Evolutionary conservation across 1,140 invertebrate genomes (phyloP).

Genomic region (Drosophila rhopaloa): DNA sequence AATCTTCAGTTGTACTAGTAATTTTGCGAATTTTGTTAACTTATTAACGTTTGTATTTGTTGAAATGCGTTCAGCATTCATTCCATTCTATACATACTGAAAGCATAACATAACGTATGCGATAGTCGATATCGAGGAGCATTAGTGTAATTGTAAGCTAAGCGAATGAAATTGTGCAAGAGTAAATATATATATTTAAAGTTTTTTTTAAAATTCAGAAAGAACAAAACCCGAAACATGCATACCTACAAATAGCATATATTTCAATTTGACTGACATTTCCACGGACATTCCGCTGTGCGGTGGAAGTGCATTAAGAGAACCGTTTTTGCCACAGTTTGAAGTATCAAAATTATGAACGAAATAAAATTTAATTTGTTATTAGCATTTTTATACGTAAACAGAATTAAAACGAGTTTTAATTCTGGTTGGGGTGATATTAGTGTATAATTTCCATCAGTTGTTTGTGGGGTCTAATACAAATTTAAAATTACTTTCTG

Average conservation of each 20-base stretch:
- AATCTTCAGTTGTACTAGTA: constrained; percentile 37
- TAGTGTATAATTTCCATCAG: neutral
- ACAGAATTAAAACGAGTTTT: constrained; percentile 8
- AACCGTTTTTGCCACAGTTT: constrained; percentile 42
- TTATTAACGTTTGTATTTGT: constrained; percentile 69
- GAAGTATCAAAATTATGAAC: constrained; percentile 70
- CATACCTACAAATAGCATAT: constrained; percentile 40
- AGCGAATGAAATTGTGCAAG: constrained; percentile 49
- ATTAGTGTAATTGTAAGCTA: constrained; percentile 74
- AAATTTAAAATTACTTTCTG: neutral
- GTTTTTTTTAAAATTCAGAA: constrained; percentile 52
- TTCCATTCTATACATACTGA: constrained; percentile 61
- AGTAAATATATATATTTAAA: constrained; percentile 47
- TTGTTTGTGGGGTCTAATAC: neutral
- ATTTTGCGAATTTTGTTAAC: constrained; percentile 64
- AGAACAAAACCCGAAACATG: constrained; percentile 48
- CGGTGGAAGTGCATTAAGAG: constrained; percentile 24
- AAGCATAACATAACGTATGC: constrained; percentile 43
- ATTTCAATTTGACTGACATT: constrained; percentile 61
- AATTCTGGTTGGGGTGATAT: neutral
- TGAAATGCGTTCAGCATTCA: constrained; percentile 54
- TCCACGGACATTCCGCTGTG: constrained; percentile 39
- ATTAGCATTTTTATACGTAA: constrained; percentile 70
- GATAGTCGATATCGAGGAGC: constrained; percentile 47
- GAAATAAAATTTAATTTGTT: constrained; percentile 80